phyloP scores from a whole-genome alignment of 2,888 invertebrate genomes.

The Terebella lapidaria region DNA sequence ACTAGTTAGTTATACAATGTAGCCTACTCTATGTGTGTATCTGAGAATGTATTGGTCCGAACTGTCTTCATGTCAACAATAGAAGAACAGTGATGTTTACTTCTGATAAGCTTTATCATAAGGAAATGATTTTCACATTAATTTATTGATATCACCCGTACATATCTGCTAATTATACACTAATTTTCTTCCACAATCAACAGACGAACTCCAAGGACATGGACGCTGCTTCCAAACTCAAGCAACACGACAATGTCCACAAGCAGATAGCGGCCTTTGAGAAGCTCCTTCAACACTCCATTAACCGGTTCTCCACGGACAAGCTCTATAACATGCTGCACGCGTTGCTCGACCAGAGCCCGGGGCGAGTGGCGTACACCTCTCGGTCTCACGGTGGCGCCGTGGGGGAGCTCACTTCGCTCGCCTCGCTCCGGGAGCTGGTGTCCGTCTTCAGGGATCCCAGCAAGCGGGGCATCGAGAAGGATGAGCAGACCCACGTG shows the following conservation, averaged over 20 bases:
- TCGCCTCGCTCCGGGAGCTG: background rate
- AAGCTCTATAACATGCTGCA: conserved; percentile 29
- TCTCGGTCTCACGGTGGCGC: background rate
- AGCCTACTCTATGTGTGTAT: too few species aligned
- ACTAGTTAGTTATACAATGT: too few species aligned
- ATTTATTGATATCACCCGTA: too few species aligned
- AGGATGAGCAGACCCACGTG: conserved; percentile 17
- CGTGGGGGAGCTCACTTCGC: background rate
- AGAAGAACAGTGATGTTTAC: too few species aligned
- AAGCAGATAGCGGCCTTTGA: conserved; percentile 36
- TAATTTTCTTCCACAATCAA: too few species aligned
- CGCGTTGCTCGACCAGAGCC: background rate
- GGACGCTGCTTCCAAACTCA: conserved; percentile 1
- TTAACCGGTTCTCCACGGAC: conserved; percentile 37
- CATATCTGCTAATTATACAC: too few species aligned
- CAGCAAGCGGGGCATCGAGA: background rate
- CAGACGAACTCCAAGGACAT: conserved; percentile 5
- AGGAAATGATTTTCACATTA: too few species aligned
- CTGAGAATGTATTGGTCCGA: too few species aligned
- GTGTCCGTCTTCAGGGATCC: background rate
- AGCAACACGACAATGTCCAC: conserved; percentile 19
- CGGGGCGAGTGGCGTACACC: background rate
- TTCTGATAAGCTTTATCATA: too few species aligned
- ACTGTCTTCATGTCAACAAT: too few species aligned
- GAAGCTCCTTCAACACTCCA: conserved; percentile 34